Evolutionary conservation across 1,140 invertebrate species (phyloP).

Genomic region (Centruroides sculpturatus): DNA sequence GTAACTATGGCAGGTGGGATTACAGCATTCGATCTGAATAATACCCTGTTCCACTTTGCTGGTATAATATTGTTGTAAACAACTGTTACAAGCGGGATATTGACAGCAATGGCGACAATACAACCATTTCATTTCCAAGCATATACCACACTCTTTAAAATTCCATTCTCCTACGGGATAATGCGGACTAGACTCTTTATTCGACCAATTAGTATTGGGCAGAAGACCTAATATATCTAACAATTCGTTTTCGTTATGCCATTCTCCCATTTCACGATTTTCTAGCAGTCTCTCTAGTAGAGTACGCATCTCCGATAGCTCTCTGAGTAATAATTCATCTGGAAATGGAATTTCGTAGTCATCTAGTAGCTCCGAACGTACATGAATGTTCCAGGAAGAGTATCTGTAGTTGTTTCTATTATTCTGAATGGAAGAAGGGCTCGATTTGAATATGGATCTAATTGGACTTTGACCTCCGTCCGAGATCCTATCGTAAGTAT

Average conservation of each 20-base stretch:
- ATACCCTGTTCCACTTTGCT: constrained; percentile 23
- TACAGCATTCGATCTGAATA: constrained; percentile 28
- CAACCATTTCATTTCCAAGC: constrained; percentile 14
- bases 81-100: constrained; percentile 26
- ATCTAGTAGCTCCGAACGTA: background rate
- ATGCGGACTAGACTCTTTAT: constrained; percentile 6
- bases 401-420: background rate
- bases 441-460: background rate
- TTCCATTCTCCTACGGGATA: constrained; percentile 14
- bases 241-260: background rate
- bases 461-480: background rate
- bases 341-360: background rate
- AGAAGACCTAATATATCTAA: constrained; percentile 2
- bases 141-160: constrained; percentile 18
- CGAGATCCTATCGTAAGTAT: background rate
- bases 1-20: constrained; percentile 21
- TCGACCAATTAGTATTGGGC: background rate
- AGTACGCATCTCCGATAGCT: constrained; percentile 5
- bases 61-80: constrained; percentile 25
- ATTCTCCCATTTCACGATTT: background rate
- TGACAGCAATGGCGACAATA: constrained; percentile 26
- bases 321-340: constrained; percentile 2
- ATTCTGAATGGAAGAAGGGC: background rate
- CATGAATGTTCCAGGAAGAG: background rate
- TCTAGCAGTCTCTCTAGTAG: constrained; percentile 9